phyloP scores from a whole-genome alignment of 1,140 invertebrate species.

The Nasonia giraulti region DNA sequence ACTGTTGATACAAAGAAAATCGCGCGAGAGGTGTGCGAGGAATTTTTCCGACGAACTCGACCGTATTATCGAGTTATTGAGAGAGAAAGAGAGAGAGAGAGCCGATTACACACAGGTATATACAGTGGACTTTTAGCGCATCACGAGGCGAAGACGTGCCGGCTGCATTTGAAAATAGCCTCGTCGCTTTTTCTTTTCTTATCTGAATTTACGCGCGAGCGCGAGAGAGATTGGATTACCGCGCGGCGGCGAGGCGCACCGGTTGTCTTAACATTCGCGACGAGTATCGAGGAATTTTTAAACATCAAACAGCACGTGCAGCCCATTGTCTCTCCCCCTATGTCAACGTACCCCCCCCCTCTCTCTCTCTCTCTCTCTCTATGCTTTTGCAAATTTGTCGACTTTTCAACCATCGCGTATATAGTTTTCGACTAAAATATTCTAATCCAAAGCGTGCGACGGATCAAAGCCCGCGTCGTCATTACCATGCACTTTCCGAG shows the following conservation, averaged over 20 bases:
- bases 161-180: background rate
- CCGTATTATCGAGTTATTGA: background rate
- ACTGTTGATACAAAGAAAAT: too few relatives aligned
- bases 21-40: background rate
- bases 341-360: background rate
- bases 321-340: background rate
- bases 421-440: background rate
- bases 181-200: slow-evolving; percentile 29
- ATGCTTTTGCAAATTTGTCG: background rate
- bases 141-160: background rate
- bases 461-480: background rate
- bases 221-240: slow-evolving; percentile 45
- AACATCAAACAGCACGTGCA: slow-evolving; percentile 54
- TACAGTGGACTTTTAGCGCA: background rate
- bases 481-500: too few relatives aligned
- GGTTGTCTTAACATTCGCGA: slow-evolving; percentile 50
- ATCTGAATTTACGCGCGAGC: slow-evolving; percentile 14
- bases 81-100: background rate
- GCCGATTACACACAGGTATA: background rate
- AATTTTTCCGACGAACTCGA: background rate
- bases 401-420: background rate
- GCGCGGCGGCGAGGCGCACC: slow-evolving; percentile 50
- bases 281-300: slow-evolving; percentile 54
- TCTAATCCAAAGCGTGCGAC: background rate
- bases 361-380: background rate